Percentiles rank a stretch among this genome's conserved stretches.
These are phyloP conservation scores for Silurus lanzhouensis DNA, from an alignment of 2,797 vertebrate genomes.

Conservation along the genomic window DNA sequence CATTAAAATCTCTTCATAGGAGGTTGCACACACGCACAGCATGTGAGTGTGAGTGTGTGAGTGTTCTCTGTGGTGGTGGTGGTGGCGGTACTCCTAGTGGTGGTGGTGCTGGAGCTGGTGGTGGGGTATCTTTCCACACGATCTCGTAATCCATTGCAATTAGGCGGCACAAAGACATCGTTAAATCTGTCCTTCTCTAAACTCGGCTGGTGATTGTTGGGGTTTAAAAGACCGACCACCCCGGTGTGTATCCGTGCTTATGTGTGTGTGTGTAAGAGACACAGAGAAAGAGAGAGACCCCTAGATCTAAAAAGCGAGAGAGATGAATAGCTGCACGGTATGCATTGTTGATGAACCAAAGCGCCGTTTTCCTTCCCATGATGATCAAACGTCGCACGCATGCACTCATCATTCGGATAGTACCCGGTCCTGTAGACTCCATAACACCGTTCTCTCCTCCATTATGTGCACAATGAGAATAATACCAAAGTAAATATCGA, in stretches of 20 bases:
- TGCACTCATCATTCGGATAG: background rate
- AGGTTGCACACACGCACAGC: background rate
- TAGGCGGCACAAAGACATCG: conserved; percentile 91
- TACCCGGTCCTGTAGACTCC: background rate
- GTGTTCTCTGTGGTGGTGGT: background rate
- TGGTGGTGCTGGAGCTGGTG: background rate
- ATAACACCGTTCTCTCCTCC: background rate
- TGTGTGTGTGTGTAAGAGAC: conserved; percentile 6
- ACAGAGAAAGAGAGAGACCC: conserved; percentile 12
- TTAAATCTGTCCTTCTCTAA: conserved; percentile 84
- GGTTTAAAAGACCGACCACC: conserved; percentile 79
- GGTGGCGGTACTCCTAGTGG: background rate
- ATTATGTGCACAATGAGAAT: background rate
- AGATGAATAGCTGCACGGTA: conserved; percentile 12
- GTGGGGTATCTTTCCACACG: conserved; percentile 77
- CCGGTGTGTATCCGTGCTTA: conserved; percentile 46
- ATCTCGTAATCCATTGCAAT: conserved; percentile 93
- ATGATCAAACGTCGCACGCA: background rate
- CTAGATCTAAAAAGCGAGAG: conserved; percentile 15
- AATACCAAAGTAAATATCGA: background rate
- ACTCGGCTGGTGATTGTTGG: conserved; percentile 73
- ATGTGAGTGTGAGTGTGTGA: background rate
- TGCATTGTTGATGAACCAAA: conserved; percentile 20
- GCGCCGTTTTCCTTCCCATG: conserved; percentile 22
- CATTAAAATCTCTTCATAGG: background rate